Percentiles rank a stretch among this genome's conserved stretches.
phyloP scores from a whole-genome alignment of 2,888 invertebrate species.

The Erebia palarica region DNA sequence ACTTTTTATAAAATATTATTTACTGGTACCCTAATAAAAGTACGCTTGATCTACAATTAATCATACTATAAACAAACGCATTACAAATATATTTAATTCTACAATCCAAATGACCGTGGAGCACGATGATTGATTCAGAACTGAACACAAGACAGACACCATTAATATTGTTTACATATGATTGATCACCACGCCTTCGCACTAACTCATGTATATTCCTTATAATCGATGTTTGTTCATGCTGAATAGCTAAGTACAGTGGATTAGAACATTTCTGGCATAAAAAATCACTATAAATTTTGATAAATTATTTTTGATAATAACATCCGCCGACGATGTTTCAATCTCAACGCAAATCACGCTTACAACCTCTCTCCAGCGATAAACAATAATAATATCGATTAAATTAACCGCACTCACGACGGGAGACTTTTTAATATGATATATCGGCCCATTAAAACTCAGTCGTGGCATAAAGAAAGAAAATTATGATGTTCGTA shows the following conservation, averaged over 20 bases:
- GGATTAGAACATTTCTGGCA: conserved; percentile 44
- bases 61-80: conserved; percentile 41
- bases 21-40: neutral
- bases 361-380: conserved; percentile 36
- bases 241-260: conserved; percentile 44
- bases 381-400: conserved; percentile 65
- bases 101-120: conserved; percentile 46
- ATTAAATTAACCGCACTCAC: conserved; percentile 65
- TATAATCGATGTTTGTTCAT: conserved; percentile 52
- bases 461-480: conserved; percentile 66
- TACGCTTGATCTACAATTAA: conserved; percentile 35
- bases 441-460: conserved; percentile 69
- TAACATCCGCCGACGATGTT: conserved; percentile 32
- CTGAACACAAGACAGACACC: conserved; percentile 61
- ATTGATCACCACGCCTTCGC: conserved; percentile 62
- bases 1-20: neutral
- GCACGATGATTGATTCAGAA: conserved; percentile 64
- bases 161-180: conserved; percentile 71
- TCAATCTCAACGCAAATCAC: conserved; percentile 38
- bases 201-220: conserved; percentile 54
- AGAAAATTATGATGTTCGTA: conserved; percentile 70
- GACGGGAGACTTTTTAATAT: conserved; percentile 64
- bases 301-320: conserved; percentile 40
- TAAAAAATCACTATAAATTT: conserved; percentile 33
- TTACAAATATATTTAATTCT: conserved; percentile 43